Base-by-base conservation (phyloP, 1,140 invertebrate genomes). In the Planococcus citri region DNA sequence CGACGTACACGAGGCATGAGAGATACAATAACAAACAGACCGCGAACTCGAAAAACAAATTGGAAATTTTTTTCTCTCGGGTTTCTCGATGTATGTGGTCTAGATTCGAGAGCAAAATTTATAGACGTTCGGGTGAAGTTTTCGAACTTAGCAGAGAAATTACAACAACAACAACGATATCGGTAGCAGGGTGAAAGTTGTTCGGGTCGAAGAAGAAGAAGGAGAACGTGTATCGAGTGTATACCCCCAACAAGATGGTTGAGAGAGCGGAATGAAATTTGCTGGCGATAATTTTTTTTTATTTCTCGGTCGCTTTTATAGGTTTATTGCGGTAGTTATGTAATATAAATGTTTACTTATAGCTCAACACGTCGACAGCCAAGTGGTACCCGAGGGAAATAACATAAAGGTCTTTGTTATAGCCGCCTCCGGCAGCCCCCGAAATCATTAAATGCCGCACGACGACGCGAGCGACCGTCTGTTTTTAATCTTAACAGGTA, bases 381-480 rank as follows among this genome's bases (percentile, higher is more conserved):
- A 51, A 51, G 41, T 51, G 41, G 41, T 51, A 51, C 41, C 41
- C 41, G 6, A 17, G 41, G 41, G 41, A 51, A 51, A 51, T 51
- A 51, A 51, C 41, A 51, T 51, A 51, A 51, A 51, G 41, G 41
- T 51, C 41, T 51, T 51, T 51, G 41, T 51, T 51, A 51, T 51
- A 51, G 41, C 41, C 29, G 41, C 41, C n/a, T n/a, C n/a, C n/a
- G n/a, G n/a, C n/a, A n/a, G n/a, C n/a, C n/a, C n/a, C n/a, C 41
- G 41, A 51, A 51, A 51, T 51, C 41, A 51, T 51, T 51, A 51
- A 51, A 51, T 51, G 17, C n/a, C 4, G 41, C 3, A n/a, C 17
- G 41, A 3, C n/a, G 41, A 14, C 41, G n/a, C 41, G 33, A 17
- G n/a, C 17, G 41, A 6, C 41, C 17, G 2, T 51, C 10, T 20